Evolutionary conservation across 2,888 invertebrate species (phyloP), one percentile per base, ranked within the genome.

Genomic region (Calameuta idolon): DNA sequence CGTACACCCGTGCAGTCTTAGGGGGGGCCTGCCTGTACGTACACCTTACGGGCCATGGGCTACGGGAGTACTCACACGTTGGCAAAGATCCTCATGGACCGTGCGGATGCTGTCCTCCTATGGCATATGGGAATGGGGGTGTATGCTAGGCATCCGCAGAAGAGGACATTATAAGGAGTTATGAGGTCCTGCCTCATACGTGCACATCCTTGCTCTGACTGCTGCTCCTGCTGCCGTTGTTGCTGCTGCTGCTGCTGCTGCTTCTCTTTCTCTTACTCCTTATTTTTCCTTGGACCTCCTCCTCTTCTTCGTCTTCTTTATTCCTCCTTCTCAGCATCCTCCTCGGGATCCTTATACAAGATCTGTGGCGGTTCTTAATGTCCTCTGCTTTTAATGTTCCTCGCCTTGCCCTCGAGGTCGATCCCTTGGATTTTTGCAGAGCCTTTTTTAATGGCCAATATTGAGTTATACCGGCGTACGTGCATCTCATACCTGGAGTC

Each of bases 141-240:
- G 88, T 90, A 89, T 86, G 89, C 89, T 89, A 90, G 89, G 90
- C 88, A 90, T 90, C 89, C 89, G 86, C 88, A 88, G 89, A 90
- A 90, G 90, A 90, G 90, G 90, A 90, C 90, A 90, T 90, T 90
- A 90, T 89, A 90, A 90, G 89, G 90, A 90, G 89, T 90, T 90
- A 90, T 90, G 90, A 90, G 90, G 90, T 90, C 88, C 90, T 90
- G 90, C 87, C 86, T 90, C 89, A 90, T 90, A 90, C 90, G 90
- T 89, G 90, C 88, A 88, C 87, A 87, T 89, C 88, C 85, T 87
- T 84, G 85, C 85, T 85, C 84, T 84, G 84, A 82, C 85, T 40
- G 40, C 40, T 40, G 37, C 12, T 40, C 15, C 40, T 40, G 40
- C 15, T 40, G 40, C 40, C 15, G 40, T 5, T 40, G 40, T 4